Evolutionary conservation across 2,888 invertebrate species (phyloP).

Genomic region (Cylloceria caligata): DNA sequence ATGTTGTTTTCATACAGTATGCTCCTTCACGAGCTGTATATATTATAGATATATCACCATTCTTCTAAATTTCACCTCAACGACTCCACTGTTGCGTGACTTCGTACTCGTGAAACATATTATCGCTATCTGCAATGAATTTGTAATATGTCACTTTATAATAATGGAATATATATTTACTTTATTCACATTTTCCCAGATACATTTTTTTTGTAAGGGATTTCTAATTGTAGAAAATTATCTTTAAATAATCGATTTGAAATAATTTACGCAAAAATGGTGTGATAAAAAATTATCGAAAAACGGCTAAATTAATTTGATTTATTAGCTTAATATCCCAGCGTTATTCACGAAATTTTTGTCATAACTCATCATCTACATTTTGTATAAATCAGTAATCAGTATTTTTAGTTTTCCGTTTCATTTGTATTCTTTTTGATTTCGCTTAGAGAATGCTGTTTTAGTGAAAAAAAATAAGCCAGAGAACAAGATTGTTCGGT

Average conservation of each 20-base stretch:
- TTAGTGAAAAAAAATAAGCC: too few species aligned
- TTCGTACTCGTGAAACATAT: background rate
- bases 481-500: too few species aligned
- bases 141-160: background rate
- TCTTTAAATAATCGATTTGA: background rate
- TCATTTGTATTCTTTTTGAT: too few species aligned
- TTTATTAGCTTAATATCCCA: too few species aligned
- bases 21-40: constrained; percentile 18
- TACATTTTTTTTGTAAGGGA: background rate
- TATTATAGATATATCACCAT: background rate
- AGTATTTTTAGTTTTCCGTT: too few species aligned
- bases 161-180: background rate
- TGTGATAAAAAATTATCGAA: too few species aligned
- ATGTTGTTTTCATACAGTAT: background rate
- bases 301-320: too few species aligned
- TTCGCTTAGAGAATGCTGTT: too few species aligned
- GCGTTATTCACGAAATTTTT: too few species aligned
- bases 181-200: background rate
- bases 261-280: too few species aligned
- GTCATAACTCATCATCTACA: too few species aligned
- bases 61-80: background rate
- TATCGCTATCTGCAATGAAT: constrained; percentile 3
- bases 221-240: background rate
- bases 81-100: background rate
- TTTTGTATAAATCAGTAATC: too few species aligned